Base-by-base conservation (phyloP, 2,888 invertebrate genomes). In the Acanthosepion esculentum region DNA sequence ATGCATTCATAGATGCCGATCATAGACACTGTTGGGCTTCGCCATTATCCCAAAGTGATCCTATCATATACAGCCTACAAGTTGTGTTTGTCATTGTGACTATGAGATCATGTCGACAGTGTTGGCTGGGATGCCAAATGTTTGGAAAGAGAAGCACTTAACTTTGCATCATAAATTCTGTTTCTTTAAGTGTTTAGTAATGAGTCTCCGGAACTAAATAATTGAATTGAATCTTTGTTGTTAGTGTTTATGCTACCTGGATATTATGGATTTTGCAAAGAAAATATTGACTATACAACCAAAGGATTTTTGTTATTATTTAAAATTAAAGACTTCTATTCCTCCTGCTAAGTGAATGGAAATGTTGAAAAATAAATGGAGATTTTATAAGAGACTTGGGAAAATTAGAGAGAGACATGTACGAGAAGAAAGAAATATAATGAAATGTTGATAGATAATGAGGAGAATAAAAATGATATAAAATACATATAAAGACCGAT, bases 11-110 rank as follows among this genome's bases (percentile, higher is more conserved):
- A 78, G 78, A 78, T 78, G 78, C 18, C 12, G n/a, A n/a, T 78
- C n/a, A 78, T 78, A 33, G n/a, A 78, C 78, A 78, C 78, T 78
- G n/a, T 78, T n/a, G n/a, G n/a, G n/a, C n/a, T n/a, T 78, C n/a
- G 33, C 4, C 78, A 78, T n/a, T 78, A 78, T 78, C n/a, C 15
- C 18, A 78, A 78, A 78, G 78, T 78, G 78, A 78, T 78, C 78
- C n/a, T 33, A 78, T 78, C 78, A 78, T 78, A 78, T 78, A 78
- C 78, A 33, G 78, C n/a, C 78, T 33, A 78, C 12, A 78, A 78
- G 78, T n/a, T n/a, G n/a, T 78, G 15, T 78, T n/a, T 23, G 20
- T 23, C 59, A 78, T 78, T n/a, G 33, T 78, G n/a, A 78, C n/a
- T 12, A n/a, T n/a, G n/a, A 3, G 23, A 78, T 78, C 0, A 78